These are phyloP conservation scores for Nomada goodeniana DNA, from an alignment of 2,888 invertebrate species.

Conservation along the genomic window DNA sequence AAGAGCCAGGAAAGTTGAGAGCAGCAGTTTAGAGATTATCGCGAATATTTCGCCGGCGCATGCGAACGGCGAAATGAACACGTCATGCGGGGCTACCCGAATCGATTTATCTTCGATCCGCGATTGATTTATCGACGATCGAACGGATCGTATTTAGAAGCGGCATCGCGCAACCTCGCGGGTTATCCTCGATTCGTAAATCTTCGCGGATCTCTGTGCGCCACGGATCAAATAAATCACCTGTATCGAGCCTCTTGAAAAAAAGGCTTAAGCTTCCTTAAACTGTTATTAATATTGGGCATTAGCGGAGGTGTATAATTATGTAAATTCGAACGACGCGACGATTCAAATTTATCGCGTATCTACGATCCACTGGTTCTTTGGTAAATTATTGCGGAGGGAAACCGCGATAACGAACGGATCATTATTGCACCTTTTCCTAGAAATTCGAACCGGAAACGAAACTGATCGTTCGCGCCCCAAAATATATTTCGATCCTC, in stretches of 20 bases:
- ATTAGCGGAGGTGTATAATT: conserved; percentile 38
- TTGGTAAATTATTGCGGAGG: too few species aligned
- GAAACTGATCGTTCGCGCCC: too few species aligned
- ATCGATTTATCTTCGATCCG: conserved; percentile 55
- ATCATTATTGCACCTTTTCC: too few species aligned
- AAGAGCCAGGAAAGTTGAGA: background rate
- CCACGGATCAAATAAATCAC: conserved; percentile 44
- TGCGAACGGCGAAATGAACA: conserved; percentile 45
- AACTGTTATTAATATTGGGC: conserved; percentile 64
- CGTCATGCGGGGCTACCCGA: conserved; percentile 40
- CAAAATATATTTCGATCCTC: too few species aligned
- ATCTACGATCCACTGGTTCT: too few species aligned
- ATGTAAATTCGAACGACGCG: too few species aligned
- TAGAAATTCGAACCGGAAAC: too few species aligned
- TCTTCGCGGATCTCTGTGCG: conserved; percentile 23
- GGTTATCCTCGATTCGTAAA: conserved; percentile 52
- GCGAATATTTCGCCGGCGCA: conserved; percentile 12
- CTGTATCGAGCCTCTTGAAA: background rate
- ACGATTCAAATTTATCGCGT: too few species aligned
- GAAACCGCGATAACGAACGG: too few species aligned
- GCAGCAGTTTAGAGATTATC: background rate
- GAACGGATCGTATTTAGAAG: conserved; percentile 37
- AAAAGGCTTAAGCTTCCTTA: conserved; percentile 21
- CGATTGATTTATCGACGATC: conserved; percentile 61
- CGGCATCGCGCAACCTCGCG: conserved; percentile 25